phyloP scores from a whole-genome alignment of 2,888 invertebrate species.

The Watsonalla cultraria region DNA sequence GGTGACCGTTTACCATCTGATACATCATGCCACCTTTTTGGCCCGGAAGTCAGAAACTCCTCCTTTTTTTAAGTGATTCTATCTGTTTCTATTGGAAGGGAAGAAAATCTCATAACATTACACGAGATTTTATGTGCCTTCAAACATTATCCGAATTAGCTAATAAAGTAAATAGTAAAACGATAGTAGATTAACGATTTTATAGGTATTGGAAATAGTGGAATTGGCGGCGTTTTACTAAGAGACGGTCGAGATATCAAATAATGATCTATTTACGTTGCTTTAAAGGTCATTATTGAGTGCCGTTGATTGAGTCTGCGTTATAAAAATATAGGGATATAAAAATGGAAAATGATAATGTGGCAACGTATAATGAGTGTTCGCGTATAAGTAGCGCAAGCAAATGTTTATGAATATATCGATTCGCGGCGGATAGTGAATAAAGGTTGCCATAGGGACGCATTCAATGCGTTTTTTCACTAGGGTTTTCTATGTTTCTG shows the following conservation, averaged over 20 bases:
- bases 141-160: not conserved
- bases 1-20: too few species aligned
- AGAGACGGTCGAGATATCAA: not conserved
- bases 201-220: not conserved
- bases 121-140: not conserved
- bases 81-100: too few species aligned
- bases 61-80: too few species aligned
- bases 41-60: too few species aligned
- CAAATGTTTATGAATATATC: not conserved
- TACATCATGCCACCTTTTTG: too few species aligned
- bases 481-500: not conserved
- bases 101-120: too few species aligned
- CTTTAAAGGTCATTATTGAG: not conserved
- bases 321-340: not conserved
- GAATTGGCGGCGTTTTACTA: not conserved
- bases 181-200: not conserved
- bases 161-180: not conserved
- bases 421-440: not conserved
- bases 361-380: not conserved
- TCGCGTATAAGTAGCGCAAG: constrained; percentile 1
- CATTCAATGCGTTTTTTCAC: not conserved
- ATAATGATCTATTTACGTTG: not conserved
- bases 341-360: not conserved
- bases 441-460: not conserved
- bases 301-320: not conserved